Base-by-base conservation (phyloP, 2,113 vertebrate species). In the Polyodon spathula region DNA sequence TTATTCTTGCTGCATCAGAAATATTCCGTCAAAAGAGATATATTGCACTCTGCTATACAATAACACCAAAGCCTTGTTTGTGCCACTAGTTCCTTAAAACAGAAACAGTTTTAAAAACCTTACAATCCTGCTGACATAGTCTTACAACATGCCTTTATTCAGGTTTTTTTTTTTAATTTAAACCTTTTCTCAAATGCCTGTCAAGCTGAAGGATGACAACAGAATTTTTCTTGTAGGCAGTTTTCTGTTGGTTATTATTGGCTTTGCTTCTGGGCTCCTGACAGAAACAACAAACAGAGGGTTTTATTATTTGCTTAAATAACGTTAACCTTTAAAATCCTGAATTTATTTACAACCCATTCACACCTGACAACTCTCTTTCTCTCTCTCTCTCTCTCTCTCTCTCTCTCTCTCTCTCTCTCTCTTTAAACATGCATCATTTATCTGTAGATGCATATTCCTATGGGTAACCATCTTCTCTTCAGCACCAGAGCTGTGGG, bases 21-120 rank as follows among this genome's bases (percentile, higher is more conserved):
- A 43, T 37, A 63, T 43, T 50, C 61, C 37, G 41, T 41, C 61
- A 54, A 5, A 44, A 51, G 53, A 56, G 61, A 56, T 43, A 56
- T 44, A 55, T 46, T 37, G 27, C 17, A 14, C n/a, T 37, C 61
- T 63, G 56, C 37, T 39, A 52, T 56, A 8, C 48, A 56, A 63
- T 63, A 46, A 27, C 16, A 59, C 27, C n/a, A 37, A 54, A 6
- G 15, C 15, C 53, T 37, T 54, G 54, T 39, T 40, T 63, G 27
- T 48, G 37, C 39, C 27, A 11, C 16, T 14, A 43, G 43, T 39
- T 48, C 42, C 14, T 39, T 44, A n/a, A n/a, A n/a, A 7, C 37
- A 46, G 54, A 56, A 46, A 42, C 17, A 16, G 12, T 40, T 60
- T 60, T 40, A 14, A 60, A 60, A 48, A 17, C 10, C 43, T 37